A percentile compares a stretch with the other conserved stretches of the same genome.
These are phyloP conservation scores for Eurystomus gularis DNA, from an alignment of 2,113 vertebrate genomes.

Conservation along the genomic window DNA sequence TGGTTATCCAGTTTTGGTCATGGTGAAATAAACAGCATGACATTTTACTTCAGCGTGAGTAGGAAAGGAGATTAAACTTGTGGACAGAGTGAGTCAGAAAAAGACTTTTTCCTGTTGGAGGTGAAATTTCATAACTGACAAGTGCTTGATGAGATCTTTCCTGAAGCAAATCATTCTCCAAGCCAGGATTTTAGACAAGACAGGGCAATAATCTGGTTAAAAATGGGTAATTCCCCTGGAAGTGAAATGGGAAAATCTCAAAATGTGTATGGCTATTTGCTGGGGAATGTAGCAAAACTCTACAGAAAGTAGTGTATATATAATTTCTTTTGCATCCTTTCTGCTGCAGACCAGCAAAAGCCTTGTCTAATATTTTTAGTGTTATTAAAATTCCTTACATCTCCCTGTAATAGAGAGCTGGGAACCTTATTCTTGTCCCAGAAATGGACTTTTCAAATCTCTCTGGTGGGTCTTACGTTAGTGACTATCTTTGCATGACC, in stretches of 20 bases:
- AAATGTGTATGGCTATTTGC: not conserved
- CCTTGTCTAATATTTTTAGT: not conserved
- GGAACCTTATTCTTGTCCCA: not conserved
- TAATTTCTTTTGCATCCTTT: not conserved
- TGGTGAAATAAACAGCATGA: not conserved
- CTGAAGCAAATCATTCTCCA: not conserved
- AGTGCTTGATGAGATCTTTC: not conserved
- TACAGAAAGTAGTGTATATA: not conserved
- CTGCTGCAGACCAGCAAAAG: not conserved
- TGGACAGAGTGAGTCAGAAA: not conserved
- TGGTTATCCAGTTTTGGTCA: not conserved
- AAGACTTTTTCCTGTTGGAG: not conserved
- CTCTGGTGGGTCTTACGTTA: not conserved
- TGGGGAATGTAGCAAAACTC: not conserved
- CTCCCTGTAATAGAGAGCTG: not conserved
- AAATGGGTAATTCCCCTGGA: not conserved
- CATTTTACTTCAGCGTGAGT: not conserved
- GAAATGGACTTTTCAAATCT: not conserved
- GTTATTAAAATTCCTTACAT: not conserved
- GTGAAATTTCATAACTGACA: not conserved
- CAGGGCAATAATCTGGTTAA: not conserved
- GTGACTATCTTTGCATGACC: not conserved
- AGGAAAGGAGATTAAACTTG: not conserved
- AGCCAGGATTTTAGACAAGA: not conserved
- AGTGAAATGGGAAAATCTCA: not conserved